Percentiles rank a stretch among this genome's conserved stretches.
Evolutionary conservation across 2,113 vertebrate species (phyloP).

Genomic region (Prochilodus magdalenae): DNA sequence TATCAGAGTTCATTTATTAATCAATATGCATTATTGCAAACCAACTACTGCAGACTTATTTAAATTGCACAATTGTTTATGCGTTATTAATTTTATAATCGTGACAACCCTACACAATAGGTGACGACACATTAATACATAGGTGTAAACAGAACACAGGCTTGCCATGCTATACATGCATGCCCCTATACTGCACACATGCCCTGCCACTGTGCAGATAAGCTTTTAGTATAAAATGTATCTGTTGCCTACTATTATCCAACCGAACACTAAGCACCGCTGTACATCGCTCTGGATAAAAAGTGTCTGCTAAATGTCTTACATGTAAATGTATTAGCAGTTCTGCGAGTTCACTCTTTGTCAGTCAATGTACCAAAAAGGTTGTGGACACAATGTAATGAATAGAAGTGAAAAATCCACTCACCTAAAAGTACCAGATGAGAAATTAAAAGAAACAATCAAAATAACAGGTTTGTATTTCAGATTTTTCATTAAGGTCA

Average conservation of each 20-base stretch:
- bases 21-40: no score
- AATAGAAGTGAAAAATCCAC: not conserved
- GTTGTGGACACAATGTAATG: no score
- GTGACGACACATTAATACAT: not conserved
- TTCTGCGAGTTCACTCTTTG: not conserved
- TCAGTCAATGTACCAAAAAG: no score
- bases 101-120: not conserved
- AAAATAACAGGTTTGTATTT: not conserved
- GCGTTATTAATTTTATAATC: not conserved
- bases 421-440: not conserved
- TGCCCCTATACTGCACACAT: not conserved
- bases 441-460: not conserved
- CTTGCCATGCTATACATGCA: not conserved
- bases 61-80: no score
- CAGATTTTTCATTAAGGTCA: not conserved
- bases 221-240: not conserved
- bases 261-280: no score
- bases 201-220: not conserved
- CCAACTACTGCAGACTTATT: no score
- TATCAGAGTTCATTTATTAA: no score
- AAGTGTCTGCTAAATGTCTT: no score
- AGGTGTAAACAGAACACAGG: slow-evolving; percentile 39
- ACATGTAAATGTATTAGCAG: no score
- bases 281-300: no score
- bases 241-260: not conserved